Evolutionary conservation across 2,113 vertebrate genomes (phyloP), one percentile per base, ranked within the genome.

Genomic region (Pangasianodon hypophthalmus): DNA sequence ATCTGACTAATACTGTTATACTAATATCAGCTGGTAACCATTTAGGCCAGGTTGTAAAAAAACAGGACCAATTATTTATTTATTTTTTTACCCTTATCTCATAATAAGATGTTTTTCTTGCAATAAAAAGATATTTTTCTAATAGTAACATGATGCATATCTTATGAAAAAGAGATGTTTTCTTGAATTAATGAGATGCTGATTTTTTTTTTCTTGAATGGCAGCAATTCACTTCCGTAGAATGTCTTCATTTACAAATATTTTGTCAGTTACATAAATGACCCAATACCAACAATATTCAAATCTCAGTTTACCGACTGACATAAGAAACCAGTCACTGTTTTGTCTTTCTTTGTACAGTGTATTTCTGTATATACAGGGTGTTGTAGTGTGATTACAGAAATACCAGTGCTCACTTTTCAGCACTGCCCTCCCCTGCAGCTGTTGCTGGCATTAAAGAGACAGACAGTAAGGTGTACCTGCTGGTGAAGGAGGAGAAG

Each of bases 401-500:
- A 97, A 96, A 97, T 94, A 93, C 96, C 92, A 97, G 98, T 96
- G 97, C 97, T 98, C 98, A 97, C 97, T 97, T 97, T 97, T 96
- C 97, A 97, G 98, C 98, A 95, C 97, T 97, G 96, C 98, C 97
- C 97, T 97, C 97, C 97, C 97, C 97, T 94, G 97, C 98, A 99
- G 98, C 97, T 96, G 98, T 99, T 50, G 98, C 98, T 89, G 98
- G 98, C 92, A 97, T 99, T 94, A 98, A 97, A 26, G 98, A 99
- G 96, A 97, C 97, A 2, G 98, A 99, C 88, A 97, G 94, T 93
- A 99, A 98, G 95, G 95, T 99, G 44, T 99, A 98, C 92, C 96
- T 99, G 94, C 95, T 99, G 97, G 98, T 99, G 94, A 99, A 99
- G 94, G 98, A 99, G 93, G 98, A 97, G 95, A 99, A 98, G 85